Evolutionary conservation across 2,888 invertebrate genomes (phyloP).

Genomic region (Scotopteryx bipunctaria): DNA sequence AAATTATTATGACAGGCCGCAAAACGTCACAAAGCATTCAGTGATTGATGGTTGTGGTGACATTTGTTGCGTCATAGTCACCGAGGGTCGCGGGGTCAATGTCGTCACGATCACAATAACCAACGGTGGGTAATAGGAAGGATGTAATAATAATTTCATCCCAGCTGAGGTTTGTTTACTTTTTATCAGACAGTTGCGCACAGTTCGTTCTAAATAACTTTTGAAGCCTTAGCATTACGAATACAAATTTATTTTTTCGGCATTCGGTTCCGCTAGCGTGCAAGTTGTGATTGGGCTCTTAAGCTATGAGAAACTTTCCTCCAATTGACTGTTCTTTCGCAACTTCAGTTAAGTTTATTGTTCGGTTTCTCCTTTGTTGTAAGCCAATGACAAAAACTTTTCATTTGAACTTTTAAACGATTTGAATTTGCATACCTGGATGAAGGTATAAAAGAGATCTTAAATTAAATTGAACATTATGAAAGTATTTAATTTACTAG

Average conservation of each 20-base stretch:
- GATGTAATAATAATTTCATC: slow-evolving; percentile 48
- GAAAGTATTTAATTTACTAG: too few relatives aligned
- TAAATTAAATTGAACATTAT: not conserved
- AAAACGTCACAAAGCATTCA: slow-evolving; percentile 67
- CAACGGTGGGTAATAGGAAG: slow-evolving; percentile 45
- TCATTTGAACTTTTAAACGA: slow-evolving; percentile 18
- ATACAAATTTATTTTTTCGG: slow-evolving; percentile 12
- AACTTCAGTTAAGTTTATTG: slow-evolving; percentile 22
- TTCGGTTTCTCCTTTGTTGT: slow-evolving; percentile 21
- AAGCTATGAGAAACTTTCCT: slow-evolving; percentile 25
- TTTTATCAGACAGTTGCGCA: slow-evolving; percentile 19
- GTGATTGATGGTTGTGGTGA: slow-evolving; percentile 79
- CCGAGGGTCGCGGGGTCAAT: slow-evolving; percentile 75
- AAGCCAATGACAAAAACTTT: slow-evolving; percentile 19
- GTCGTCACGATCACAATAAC: slow-evolving; percentile 69
- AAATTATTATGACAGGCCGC: slow-evolving; percentile 54
- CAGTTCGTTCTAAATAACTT: slow-evolving; percentile 16
- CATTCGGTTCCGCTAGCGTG: slow-evolving; percentile 11
- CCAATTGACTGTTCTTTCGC: slow-evolving; percentile 17
- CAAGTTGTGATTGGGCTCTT: slow-evolving; percentile 23
- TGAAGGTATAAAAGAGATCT: not conserved
- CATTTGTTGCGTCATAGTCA: slow-evolving; percentile 66
- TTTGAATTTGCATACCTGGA: slow-evolving; percentile 13
- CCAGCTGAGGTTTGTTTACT: slow-evolving; percentile 44
- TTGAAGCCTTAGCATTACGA: slow-evolving; percentile 7